Evolutionary conservation across 2,797 vertebrate genomes (phyloP).

Genomic region (Microctenopoma steveboyesi): DNA sequence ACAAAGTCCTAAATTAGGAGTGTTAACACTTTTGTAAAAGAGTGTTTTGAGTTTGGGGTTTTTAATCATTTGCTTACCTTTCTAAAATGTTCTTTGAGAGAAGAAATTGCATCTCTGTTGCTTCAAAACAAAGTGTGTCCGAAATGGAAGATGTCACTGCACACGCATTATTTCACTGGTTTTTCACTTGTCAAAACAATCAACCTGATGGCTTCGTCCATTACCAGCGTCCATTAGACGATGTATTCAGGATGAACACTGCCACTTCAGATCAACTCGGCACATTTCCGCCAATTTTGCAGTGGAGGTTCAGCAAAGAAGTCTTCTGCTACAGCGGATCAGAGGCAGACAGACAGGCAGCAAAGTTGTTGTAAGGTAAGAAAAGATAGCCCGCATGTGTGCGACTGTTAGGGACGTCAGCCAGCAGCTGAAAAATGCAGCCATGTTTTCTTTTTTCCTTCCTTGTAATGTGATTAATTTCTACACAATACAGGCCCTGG

Average conservation of each 20-base stretch:
- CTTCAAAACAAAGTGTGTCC: too few relatives aligned
- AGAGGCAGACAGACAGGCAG: constrained; percentile 18
- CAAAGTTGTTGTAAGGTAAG: constrained; percentile 34
- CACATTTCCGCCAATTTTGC: not conserved
- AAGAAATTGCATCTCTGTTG: too few relatives aligned
- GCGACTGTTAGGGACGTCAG: constrained; percentile 59
- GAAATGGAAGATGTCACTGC: too few relatives aligned
- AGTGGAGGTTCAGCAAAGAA: not conserved
- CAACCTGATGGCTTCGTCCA: not conserved
- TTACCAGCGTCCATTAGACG: constrained; percentile 1
- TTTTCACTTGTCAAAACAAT: not conserved
- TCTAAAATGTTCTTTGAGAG: too few relatives aligned
- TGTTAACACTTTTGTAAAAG: too few relatives aligned
- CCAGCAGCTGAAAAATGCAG: constrained; percentile 45
- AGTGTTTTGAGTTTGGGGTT: too few relatives aligned
- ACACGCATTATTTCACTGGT: not conserved
- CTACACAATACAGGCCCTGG: constrained; percentile 50
- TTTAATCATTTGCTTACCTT: too few relatives aligned
- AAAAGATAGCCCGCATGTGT: constrained; percentile 7
- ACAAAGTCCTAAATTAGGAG: too few relatives aligned
- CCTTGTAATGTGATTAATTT: constrained; percentile 75
- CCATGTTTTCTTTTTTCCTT: constrained; percentile 17
- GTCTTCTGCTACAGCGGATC: constrained; percentile 6
- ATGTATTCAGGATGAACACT: not conserved
- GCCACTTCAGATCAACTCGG: not conserved